Percentiles rank a stretch among this genome's conserved stretches.
phyloP scores from a whole-genome alignment of 2,888 invertebrate genomes.

The Drosophila bunnanda region DNA sequence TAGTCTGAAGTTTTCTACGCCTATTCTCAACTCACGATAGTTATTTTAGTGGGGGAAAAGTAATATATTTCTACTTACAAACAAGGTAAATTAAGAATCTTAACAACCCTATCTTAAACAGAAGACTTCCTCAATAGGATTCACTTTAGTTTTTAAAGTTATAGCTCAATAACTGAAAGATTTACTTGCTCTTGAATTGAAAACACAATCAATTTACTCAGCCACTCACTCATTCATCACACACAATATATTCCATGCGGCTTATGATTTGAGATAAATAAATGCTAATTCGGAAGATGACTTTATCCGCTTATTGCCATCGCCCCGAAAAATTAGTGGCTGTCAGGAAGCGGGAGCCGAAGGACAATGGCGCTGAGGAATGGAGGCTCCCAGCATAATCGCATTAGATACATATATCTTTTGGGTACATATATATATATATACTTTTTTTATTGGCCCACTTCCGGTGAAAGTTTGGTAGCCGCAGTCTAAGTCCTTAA shows the following conservation, averaged over 20 bases:
- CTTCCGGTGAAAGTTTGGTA: constrained; percentile 46
- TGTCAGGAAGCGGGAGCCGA: neutral
- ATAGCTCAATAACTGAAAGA: neutral
- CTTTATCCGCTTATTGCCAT: constrained; percentile 14
- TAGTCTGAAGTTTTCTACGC: too few species aligned
- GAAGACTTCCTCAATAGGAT: neutral
- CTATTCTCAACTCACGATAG: neutral
- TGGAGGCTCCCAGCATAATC: constrained; percentile 36
- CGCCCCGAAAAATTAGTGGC: constrained; percentile 4
- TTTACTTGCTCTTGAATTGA: neutral
- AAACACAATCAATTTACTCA: neutral
- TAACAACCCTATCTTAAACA: neutral
- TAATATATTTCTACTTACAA: too few species aligned
- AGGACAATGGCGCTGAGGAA: constrained; percentile 14
- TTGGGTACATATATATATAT: neutral
- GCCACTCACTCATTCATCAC: neutral
- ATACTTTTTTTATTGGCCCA: constrained; percentile 43
- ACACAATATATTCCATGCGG: neutral
- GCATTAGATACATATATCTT: constrained; percentile 38
- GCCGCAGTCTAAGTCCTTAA: constrained; percentile 16
- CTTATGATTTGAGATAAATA: constrained; percentile 12
- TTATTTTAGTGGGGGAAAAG: neutral
- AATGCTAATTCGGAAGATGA: constrained; percentile 12
- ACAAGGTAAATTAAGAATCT: neutral
- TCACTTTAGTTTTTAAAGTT: neutral